Base-by-base conservation (phyloP, 2,113 vertebrate species). In the Cebus imitator region DNA sequence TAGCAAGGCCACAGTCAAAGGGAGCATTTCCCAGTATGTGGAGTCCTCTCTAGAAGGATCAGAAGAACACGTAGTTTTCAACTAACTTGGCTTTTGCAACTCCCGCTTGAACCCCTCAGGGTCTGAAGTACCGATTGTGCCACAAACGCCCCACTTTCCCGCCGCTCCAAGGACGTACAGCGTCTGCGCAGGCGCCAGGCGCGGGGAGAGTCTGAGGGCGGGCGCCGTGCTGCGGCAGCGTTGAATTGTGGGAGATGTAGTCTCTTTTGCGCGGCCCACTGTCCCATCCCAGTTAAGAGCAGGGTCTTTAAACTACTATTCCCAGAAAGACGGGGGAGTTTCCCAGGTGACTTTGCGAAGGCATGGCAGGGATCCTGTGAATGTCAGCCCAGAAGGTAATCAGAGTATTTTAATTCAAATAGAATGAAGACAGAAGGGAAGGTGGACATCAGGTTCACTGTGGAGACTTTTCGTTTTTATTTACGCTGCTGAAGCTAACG, bases 231-330 rank as follows among this genome's bases (percentile, higher is more conserved):
- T 48, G 4, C 11, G 18, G 14, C 40, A 87, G 94, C 97, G 48
- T 32, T 97, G 98, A 92, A 97, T 86, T 98, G 50, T 98, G 98
- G 99, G 92, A 88, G 8, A 21, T 98, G 98, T 97, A 98, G 98
- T 98, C 94, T 8, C 0, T 16, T 0, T 0, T 9, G 32, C 0
- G 20, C 21, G 16, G 32, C 1, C 4, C 73, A 3, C 21, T 8
- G 12, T 1, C 18, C 45, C 43, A 48, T 16, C 20, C 12, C 10
- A 1, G 27, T 14, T 7, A 14, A 48, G 76, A 8, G 43, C 27
- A 61, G 61, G 11, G 18, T 1, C 13, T 0, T 35, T 21, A n/a
- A 98, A 99, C 98, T 98, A 97, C 97, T 0, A 2, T 75, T 98
- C 98, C 99, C 98, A 98, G 92, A 12, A 85, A 6, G 0, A 79